Evolutionary conservation across 2,797 vertebrate species (phyloP), one percentile per base, ranked within the genome.

Genomic region (Leptatherina wallacei): DNA sequence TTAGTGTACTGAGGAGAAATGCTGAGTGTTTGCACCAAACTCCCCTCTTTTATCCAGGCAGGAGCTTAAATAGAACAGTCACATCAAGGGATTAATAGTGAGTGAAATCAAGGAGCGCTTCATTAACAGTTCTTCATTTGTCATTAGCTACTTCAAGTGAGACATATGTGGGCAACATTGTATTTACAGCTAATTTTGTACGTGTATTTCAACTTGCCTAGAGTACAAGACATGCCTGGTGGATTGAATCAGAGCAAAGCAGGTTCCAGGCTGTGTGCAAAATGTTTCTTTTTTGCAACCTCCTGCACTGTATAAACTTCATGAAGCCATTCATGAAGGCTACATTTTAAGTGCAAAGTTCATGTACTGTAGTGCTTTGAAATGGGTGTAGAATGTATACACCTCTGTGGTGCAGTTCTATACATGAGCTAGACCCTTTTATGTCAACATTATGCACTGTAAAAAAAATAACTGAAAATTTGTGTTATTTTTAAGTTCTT

Each of bases 71-170:
- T 81, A 77, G 71, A 86, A 72, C 61, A 61, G 61, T 61, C 36
- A 73, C 52, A 30, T 72, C 74, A 52, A 62, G 78, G 76, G 79
- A 86, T 88, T 90, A 81, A 84, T 81, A 87, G 71, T 72, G 82
- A 82, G 80, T 56, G 75, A 81, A 85, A 86, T 80, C 77, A 83
- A 77, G 80, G 69, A 71, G 66, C 22, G 40, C 77, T 80, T 86
- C 76, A 87, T 86, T 85, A 81, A 73, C 73, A 71, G 18, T 68
- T 78, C 69, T 64, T 83, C 71, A 81, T 70, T 75, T 75, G 75
- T 81, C 78, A 80, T 85, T 67, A 77, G 72, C 73, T 56, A 55
- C 77, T 79, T 38, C 55, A 54, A 60, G 52, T 3, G 9, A 76
- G 62, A 77, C 81, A 65, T 27, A 2, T 24, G 47, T 27, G 51